Percentiles rank a stretch among this genome's conserved stretches.
Conservation (phyloP, 1,140 invertebrate genomes). For the Oppia nitens region DNA sequence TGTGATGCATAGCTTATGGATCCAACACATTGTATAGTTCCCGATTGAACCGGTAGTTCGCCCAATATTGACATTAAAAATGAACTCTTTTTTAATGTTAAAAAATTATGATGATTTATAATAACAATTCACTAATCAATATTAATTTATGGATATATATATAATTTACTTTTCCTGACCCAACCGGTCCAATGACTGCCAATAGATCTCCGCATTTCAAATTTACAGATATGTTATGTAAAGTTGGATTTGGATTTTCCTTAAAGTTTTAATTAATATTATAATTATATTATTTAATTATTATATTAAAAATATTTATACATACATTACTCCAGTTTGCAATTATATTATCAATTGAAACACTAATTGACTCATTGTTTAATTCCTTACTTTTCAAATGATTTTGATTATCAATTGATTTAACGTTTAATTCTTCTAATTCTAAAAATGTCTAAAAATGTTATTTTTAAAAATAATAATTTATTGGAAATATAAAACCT, state of each 20-base stretch:
- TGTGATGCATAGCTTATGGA: no score
- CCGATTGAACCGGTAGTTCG: no score
- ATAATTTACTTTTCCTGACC: constrained; percentile 28
- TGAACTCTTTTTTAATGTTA: no score
- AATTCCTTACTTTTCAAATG: neutral
- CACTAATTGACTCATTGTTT: neutral
- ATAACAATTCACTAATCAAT: no score
- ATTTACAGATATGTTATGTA: constrained; percentile 16
- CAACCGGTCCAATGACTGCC: constrained; percentile 56
- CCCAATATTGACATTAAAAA: no score
- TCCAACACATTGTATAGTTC: no score
- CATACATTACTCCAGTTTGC: constrained; percentile 4
- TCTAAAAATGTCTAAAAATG: neutral
- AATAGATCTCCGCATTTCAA: constrained; percentile 33
- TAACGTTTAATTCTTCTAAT: neutral
- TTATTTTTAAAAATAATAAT: neutral
- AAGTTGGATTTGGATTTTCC: constrained; percentile 9
- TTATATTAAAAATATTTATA: neutral
- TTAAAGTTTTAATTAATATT: neutral
- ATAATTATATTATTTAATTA: neutral
- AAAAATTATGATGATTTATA: no score
- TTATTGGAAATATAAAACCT: constrained; percentile 5
- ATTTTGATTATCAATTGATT: neutral
- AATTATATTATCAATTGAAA: constrained; percentile 4
- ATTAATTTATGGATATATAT: no score